Percentiles rank a stretch among this genome's conserved stretches.
Evolutionary conservation across 2,888 invertebrate genomes (phyloP).

Genomic region (Aelia acuminata): DNA sequence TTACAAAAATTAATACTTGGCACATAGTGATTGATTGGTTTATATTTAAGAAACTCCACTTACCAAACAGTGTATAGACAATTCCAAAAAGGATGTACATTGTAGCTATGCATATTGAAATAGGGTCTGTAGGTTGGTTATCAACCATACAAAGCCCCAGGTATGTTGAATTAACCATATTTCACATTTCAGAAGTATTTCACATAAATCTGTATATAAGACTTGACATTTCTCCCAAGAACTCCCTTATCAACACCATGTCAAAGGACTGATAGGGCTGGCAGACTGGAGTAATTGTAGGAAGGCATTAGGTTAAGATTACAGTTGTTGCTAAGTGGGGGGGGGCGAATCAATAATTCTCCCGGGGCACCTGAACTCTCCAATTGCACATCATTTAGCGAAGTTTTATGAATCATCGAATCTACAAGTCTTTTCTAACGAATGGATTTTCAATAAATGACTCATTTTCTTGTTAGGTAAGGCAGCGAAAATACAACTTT

Average conservation of each 20-base stretch:
- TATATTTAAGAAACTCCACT: too few species aligned
- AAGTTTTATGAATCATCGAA: constrained; percentile 20
- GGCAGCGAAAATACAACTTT: neutral
- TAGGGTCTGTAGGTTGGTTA: constrained; percentile 64
- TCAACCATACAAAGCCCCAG: constrained; percentile 63
- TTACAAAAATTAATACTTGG: too few species aligned
- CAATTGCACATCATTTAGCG: neutral
- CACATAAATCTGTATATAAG: neutral
- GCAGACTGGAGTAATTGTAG: constrained; percentile 2
- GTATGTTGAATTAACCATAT: constrained; percentile 63
- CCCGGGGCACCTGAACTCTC: neutral
- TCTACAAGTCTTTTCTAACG: neutral
- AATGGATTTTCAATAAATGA: neutral
- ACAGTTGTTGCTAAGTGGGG: constrained; percentile 44
- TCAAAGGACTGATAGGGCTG: constrained; percentile 52
- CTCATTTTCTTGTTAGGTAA: constrained; percentile 10
- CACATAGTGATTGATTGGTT: too few species aligned
- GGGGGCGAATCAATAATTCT: constrained; percentile 50
- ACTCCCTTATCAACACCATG: constrained; percentile 55
- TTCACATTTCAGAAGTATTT: constrained; percentile 55
- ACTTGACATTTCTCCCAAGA: neutral
- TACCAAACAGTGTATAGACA: constrained; percentile 87
- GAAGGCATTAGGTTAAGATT: constrained; percentile 50
- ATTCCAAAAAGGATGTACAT: constrained; percentile 86
- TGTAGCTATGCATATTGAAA: constrained; percentile 67